Base-by-base conservation (phyloP, 2,113 vertebrate genomes). In the Hydrolagus affinis region DNA sequence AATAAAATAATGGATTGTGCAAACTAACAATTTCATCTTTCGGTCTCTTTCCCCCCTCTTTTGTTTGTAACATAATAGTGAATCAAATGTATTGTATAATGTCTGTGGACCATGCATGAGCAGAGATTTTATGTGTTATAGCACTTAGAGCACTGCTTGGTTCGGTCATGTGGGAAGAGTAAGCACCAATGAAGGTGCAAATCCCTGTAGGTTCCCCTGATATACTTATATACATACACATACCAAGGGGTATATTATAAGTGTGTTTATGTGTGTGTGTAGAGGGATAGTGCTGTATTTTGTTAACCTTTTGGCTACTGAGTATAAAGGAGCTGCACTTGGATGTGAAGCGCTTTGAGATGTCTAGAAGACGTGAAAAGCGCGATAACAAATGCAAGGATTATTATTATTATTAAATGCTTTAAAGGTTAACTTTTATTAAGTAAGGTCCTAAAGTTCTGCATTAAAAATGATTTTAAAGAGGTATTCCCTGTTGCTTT, bases 141-240 rank as follows among this genome's bases (percentile, higher is more conserved):
- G 77, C n/a, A 64, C 59, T 64, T 80, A 30, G 23, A 80, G 77
- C 57, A 8, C 59, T 28, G 60, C 77, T 80, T 23, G 25, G 32
- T 83, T 66, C 21, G 32, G 8, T 68, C 28, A 66, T 66, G 78
- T 83, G 11, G 21, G 62, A 32, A 66, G 66, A 68, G 30, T 23
- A 28, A 66, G 10, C 19, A 15, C 57, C 59, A 83, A 66, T 66
- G 66, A 64, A 17, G 62, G 8, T 68, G 78, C 15, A 83, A 66
- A 83, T 32, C 78, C 78, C 78, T 19, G 6, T 32, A 83, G 78
- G 14, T 66, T 68, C 66, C 78, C 25, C 76, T 80, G 15, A 28
- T 64, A 57, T 62, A 62, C 76, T 83, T 64, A 83, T 19, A 15
- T n/a, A n/a, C n/a, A n/a, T n/a, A n/a, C n/a, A 66, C 66, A 32